Percentiles rank a stretch among this genome's conserved stretches.
Evolutionary conservation across 2,888 invertebrate species (phyloP).

Genomic region (Sialis lutaria): DNA sequence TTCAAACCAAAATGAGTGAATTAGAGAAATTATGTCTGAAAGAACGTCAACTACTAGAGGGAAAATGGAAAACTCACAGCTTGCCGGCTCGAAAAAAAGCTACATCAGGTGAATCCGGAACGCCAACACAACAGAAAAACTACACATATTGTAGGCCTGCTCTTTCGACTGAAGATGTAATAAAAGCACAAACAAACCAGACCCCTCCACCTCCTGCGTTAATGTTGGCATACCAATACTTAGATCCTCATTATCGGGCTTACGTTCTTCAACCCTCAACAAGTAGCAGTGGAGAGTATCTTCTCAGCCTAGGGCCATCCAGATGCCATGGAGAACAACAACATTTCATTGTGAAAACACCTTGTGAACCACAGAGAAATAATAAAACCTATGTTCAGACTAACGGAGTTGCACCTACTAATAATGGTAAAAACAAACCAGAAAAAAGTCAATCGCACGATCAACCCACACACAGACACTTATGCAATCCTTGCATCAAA

Average conservation of each 20-base stretch:
- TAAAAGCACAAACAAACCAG: constrained; percentile 12
- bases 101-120: constrained; percentile 28
- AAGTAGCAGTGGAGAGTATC: constrained; percentile 49
- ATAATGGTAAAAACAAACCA: constrained; percentile 15
- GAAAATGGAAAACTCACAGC: constrained; percentile 82
- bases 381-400: constrained; percentile 22
- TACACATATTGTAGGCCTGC: constrained; percentile 26
- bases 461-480: constrained; percentile 30
- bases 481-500: constrained; percentile 56
- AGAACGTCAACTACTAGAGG: constrained; percentile 67
- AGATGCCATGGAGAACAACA: constrained; percentile 44
- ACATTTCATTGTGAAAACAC: constrained; percentile 46
- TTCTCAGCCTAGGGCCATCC: constrained; percentile 52
- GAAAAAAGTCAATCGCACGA: constrained; percentile 17
- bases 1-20: constrained; percentile 73
- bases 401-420: constrained; percentile 16
- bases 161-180: constrained; percentile 15
- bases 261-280: constrained; percentile 50
- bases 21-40: constrained; percentile 63
- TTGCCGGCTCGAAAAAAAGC: constrained; percentile 71
- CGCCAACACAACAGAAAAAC: constrained; percentile 27
- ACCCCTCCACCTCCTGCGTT: constrained; percentile 18
- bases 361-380: constrained; percentile 27
- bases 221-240: constrained; percentile 33
- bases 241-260: constrained; percentile 50